Evolutionary conservation across 2,888 invertebrate species (phyloP), one percentile per base, ranked within the genome.

Genomic region (Drosophila suboccidentalis): DNA sequence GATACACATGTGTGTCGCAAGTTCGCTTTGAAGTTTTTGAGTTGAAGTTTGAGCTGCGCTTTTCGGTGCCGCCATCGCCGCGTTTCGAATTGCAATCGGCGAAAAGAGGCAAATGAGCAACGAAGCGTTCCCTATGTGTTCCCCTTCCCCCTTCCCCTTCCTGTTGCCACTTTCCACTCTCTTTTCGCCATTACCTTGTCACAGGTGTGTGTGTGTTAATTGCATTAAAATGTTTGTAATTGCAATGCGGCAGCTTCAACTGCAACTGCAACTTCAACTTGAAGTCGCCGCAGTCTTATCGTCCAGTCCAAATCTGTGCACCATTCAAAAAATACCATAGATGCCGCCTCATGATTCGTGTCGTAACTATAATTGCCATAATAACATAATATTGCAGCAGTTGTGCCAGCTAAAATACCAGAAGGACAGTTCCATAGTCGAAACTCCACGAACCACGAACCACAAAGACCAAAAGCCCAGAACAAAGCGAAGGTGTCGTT

Each of bases 161-260:
- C 22, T 22, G 22, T 4, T 22, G 22, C 32, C 50, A 17, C 39
- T 46, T 2, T 9, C n/a, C n/a, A n/a, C n/a, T n/a, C n/a, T n/a
- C n/a, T n/a, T n/a, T n/a, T n/a, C n/a, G n/a, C 15, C 11, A 13
- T 41, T 59, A 63, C 13, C 63, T 47, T 44, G 55, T 60, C 55
- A 61, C 74, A 71, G 68, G 79, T 66, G 58, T 59, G 68, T 90
- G 90, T 91, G 91, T 90, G 91, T 90, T 91, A 91, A 91, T 91
- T 91, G 91, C 91, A 91, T 91, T 91, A 91, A 91, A 91, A 91
- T 91, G 86, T 88, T 87, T 90, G 85, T 87, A 91, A 91, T 88
- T 90, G 90, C 85, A 75, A 76, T 72, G 89, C 76, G 71, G 89
- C 76, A 61, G 41, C 80, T 44, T 51, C 70, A 51, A 22, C 51